Evolutionary conservation across 2,797 vertebrate genomes (phyloP).

Genomic region (Neoniphon sammara): DNA sequence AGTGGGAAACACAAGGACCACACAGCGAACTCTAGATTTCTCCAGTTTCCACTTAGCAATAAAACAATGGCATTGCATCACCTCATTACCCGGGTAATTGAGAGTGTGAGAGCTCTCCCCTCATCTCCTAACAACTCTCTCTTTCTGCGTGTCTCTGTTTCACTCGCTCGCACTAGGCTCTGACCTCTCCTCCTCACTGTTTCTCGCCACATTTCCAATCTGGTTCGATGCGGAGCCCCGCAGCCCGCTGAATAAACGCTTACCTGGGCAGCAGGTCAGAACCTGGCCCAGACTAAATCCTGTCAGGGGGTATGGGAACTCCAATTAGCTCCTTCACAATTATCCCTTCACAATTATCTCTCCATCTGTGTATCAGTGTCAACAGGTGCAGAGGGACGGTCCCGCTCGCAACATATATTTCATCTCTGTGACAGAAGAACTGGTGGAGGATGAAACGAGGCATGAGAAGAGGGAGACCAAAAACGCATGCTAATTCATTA

Average conservation of each 20-base stretch:
- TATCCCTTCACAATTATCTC: constrained; percentile 76
- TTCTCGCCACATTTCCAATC: constrained; percentile 65
- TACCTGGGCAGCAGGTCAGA: constrained; percentile 79
- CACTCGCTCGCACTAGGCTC: constrained; percentile 51
- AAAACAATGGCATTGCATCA: constrained; percentile 78
- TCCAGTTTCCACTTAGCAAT: constrained; percentile 78
- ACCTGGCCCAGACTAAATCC: constrained; percentile 67
- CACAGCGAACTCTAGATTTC: constrained; percentile 75
- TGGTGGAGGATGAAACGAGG: constrained; percentile 50
- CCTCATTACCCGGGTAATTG: constrained; percentile 82
- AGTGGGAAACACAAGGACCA: constrained; percentile 71
- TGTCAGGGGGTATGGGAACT: constrained; percentile 72
- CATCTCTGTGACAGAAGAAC: constrained; percentile 53
- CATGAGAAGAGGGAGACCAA: constrained; percentile 33
- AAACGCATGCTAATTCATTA: constrained; percentile 50
- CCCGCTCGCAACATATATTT: constrained; percentile 28
- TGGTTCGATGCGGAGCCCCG: constrained; percentile 55
- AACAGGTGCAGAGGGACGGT: constrained; percentile 72
- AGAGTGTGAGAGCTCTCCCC: constrained; percentile 78
- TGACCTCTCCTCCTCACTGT: constrained; percentile 55
- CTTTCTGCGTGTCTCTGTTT: constrained; percentile 48
- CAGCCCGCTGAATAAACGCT: constrained; percentile 73
- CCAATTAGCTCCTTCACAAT: constrained; percentile 79
- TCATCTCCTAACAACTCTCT: constrained; percentile 65
- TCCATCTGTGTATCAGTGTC: constrained; percentile 74